Percentiles rank a stretch among this genome's conserved stretches.
Evolutionary conservation across 2,888 invertebrate genomes (phyloP).

Genomic region (Synanthedon andrenaeformis): DNA sequence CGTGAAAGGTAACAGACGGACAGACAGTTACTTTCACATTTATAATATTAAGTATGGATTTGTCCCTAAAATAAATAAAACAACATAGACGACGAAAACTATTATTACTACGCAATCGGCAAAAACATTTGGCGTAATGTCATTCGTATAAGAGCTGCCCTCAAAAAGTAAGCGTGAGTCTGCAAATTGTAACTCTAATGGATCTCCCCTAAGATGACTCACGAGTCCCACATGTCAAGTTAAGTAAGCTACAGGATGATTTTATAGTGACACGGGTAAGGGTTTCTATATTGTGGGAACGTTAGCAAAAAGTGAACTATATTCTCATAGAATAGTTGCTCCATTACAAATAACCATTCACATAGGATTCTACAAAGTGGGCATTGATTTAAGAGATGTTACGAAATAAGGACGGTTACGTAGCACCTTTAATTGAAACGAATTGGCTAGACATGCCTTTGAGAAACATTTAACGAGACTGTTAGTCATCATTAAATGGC

Average conservation of each 20-base stretch:
- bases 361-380: too few relatives aligned
- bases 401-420: too few relatives aligned
- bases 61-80: not conserved
- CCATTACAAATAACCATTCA: too few relatives aligned
- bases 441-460: slow-evolving; percentile 1
- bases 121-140: not conserved
- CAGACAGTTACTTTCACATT: too few relatives aligned
- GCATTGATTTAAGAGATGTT: too few relatives aligned
- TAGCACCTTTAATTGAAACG: not conserved
- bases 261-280: slow-evolving; percentile 21
- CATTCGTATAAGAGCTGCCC: slow-evolving; percentile 18
- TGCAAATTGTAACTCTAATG: slow-evolving; percentile 54
- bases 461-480: not conserved
- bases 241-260: slow-evolving; percentile 33
- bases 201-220: slow-evolving; percentile 52
- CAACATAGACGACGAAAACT: not conserved
- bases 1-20: too few relatives aligned
- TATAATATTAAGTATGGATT: too few relatives aligned
- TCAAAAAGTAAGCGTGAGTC: slow-evolving; percentile 54
- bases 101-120: not conserved
- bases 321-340: not conserved
- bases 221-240: slow-evolving; percentile 47
- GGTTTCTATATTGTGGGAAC: slow-evolving; percentile 26
- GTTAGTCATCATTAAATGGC: slow-evolving; percentile 1
- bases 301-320: slow-evolving; percentile 5